Evolutionary conservation across 2,797 vertebrate genomes (phyloP).

Genomic region (Phoeniculus purpureus): DNA sequence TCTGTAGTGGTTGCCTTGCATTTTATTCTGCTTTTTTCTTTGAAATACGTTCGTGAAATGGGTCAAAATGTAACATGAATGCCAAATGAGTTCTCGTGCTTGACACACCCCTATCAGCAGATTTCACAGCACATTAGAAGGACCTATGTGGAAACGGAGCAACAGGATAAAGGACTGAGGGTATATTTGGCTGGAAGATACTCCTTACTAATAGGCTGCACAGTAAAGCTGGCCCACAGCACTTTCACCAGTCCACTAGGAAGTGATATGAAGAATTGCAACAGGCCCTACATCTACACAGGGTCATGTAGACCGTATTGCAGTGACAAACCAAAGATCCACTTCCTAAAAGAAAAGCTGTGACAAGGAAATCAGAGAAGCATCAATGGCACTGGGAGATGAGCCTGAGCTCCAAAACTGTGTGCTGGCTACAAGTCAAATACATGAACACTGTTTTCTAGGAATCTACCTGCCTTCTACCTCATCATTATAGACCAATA

Average conservation of each 20-base stretch:
- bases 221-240: neutral
- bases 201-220: neutral
- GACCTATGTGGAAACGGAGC: neutral
- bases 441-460: neutral
- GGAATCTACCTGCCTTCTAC: neutral
- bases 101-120: neutral
- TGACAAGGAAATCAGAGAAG: neutral
- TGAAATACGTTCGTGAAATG: neutral
- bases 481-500: slow-evolving; percentile 54
- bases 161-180: neutral
- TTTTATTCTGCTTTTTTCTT: neutral
- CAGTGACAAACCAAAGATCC: neutral
- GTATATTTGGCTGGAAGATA: neutral
- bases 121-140: neutral
- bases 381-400: neutral
- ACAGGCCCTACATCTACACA: rapidly evolving
- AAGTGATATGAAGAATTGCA: neutral
- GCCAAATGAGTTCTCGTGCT: neutral
- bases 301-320: no score
- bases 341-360: neutral
- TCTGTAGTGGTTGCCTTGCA: neutral
- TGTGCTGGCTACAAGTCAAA: neutral
- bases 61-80: neutral
- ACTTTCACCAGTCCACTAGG: neutral
- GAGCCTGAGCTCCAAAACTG: neutral